A percentile compares a stretch with the other conserved stretches of the same genome.
Evolutionary conservation across 1,140 invertebrate genomes (phyloP).

Genomic region (Aphaenogaster ashmeadi): DNA sequence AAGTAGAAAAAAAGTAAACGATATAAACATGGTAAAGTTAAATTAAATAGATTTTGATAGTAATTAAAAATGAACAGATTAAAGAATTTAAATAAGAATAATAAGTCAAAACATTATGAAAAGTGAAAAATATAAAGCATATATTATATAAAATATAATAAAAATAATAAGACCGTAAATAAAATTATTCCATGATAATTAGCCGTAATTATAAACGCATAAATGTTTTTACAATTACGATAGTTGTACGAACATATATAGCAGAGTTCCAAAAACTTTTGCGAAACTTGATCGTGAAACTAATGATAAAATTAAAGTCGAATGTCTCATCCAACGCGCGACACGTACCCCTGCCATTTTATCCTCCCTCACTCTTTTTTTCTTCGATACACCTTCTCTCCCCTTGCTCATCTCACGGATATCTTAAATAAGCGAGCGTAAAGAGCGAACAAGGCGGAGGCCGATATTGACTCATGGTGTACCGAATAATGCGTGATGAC

Average conservation of each 20-base stretch:
- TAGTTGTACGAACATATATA: not conserved
- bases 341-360: not conserved
- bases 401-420: not conserved
- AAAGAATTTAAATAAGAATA: too few species aligned
- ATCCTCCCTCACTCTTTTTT: not conserved
- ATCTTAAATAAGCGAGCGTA: constrained; percentile 31
- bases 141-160: too few species aligned
- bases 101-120: too few species aligned
- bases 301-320: not conserved
- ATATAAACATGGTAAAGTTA: too few species aligned
- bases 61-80: too few species aligned
- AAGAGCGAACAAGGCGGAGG: constrained; percentile 32
- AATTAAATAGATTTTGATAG: too few species aligned
- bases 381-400: not conserved
- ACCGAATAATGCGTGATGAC: constrained; percentile 60
- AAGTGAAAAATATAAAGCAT: too few species aligned
- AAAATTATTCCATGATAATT: not conserved
- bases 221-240: not conserved
- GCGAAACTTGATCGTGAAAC: constrained; percentile 1
- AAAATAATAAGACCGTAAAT: not conserved
- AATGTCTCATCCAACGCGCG: not conserved
- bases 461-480: constrained; percentile 57
- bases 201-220: too few species aligned
- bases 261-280: not conserved
- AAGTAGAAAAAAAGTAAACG: too few species aligned